Base-by-base conservation (phyloP, 2,113 vertebrate genomes). In the Plestiodon gilberti region DNA sequence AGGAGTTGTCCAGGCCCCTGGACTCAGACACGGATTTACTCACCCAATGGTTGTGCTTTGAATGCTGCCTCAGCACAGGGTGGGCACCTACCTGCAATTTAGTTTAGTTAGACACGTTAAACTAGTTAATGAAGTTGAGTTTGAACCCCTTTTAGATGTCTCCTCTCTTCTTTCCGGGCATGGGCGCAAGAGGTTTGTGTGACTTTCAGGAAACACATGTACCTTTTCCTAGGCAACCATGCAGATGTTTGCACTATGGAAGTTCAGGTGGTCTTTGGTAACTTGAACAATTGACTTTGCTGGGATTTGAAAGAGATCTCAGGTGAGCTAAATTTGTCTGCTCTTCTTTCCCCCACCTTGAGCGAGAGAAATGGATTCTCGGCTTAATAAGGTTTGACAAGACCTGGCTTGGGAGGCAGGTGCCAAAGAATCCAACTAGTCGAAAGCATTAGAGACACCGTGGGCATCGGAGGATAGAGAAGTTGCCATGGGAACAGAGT, bases 401-500 rank as follows among this genome's bases (percentile, higher is more conserved):
- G 93, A 94, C 85, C 89, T 89, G 94, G 93, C 94, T 94, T 86
- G 70, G 85, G 88, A 87, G 92, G 93, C 89, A 95, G 93, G 92
- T 96, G 93, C 95, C 96, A 95, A 94, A 83, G 94, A 95, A 94
- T 94, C 90, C 94, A 95, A 94, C 93, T 91, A 96, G 94, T 96
- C 1, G 0, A 93, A 95, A 91, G 92, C 89, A 93, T 96, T 95
- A 94, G 90, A 96, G 94, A 92, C 90, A 92, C 84, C 30, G 65
- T 94, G 94, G 95, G 94, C 94, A 96, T 93, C 87, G 85, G 93
- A 94, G 93, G 90, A 95, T 91, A 94, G 89, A 95, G 86, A 40
- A 95, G 96, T 96, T 97, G 86, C 95, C 92, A 96, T 97, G 94
- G 95, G 96, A 97, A 96, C 96, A 84, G 89, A 94, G 89, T 0